Base-by-base conservation (phyloP, 2,888 invertebrate species). In the Ennomos quercinarius region DNA sequence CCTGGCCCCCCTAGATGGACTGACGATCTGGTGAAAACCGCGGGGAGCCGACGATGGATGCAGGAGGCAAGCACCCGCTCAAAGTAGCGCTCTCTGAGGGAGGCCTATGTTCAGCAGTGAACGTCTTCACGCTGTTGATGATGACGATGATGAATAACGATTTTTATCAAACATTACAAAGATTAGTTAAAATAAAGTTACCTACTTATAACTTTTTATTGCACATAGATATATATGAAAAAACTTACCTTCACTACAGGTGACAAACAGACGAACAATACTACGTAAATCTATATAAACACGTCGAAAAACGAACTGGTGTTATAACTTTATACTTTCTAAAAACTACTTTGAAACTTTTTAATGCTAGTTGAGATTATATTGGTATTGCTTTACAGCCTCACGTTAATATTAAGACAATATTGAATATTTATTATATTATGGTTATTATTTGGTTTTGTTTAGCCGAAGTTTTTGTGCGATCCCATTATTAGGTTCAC, bases 221-320 rank as follows among this genome's bases (percentile, higher is more conserved):
- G 9, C 13, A 9, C 9, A 27, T 42, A 17, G 34, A 34, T 5
- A n/a, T 34, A n/a, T 40, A 27, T 41, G 10, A 46, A 45, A 50
- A 50, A 62, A 77, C 84, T 84, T 75, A 86, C 86, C 84, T 80
- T 83, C 70, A 71, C 42, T 42, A 63, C 66, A 61, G 74, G 62
- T 63, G 71, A 66, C 58, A 73, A 74, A 71, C 76, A 75, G 78
- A 70, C 68, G 67, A 73, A 69, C 65, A 68, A 68, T 65, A 64
- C 59, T 60, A 64, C 53, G 63, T 64, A 54, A 52, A 34, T 39
- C 12, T 44, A 52, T 43, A 59, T 45, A 68, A 69, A 72, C 66
- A 67, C 67, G 67, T 69, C 65, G 59, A 71, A 78, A 64, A 67
- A 61, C 36, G 41, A 72, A 66, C 61, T 67, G 61, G n/a, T 61